A percentile compares a stretch with the other conserved stretches of the same genome.
phyloP scores from a whole-genome alignment of 2,797 vertebrate species.

The Ispidina lecontei region DNA sequence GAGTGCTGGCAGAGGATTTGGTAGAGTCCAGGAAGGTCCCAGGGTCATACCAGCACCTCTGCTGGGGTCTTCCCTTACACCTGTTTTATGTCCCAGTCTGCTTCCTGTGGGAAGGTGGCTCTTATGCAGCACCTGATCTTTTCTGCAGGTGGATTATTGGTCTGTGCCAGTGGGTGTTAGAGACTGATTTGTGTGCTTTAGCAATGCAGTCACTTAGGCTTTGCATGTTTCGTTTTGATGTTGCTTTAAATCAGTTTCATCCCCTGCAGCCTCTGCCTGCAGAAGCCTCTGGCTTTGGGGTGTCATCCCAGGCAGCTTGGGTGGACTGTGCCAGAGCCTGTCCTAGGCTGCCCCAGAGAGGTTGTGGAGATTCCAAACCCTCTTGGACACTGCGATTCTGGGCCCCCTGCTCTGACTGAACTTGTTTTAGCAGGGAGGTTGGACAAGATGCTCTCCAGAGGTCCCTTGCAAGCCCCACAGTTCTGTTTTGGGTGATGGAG shows the following conservation, averaged over 20 bases:
- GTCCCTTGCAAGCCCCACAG: neutral
- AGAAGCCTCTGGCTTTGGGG: neutral
- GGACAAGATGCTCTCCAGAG: neutral
- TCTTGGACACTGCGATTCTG: neutral
- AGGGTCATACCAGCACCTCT: rapidly evolving
- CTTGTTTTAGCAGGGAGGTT: neutral
- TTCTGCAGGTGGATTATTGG: neutral
- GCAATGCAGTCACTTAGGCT: neutral
- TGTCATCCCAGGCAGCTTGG: neutral
- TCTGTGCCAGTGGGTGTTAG: neutral
- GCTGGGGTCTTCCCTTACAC: rapidly evolving
- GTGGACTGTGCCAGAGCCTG: neutral
- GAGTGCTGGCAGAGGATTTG: neutral
- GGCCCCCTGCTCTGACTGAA: neutral
- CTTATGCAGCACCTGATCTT: neutral
- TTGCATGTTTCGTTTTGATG: neutral
- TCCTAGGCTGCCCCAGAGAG: neutral
- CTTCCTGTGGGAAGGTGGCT: neutral
- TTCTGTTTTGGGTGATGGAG: neutral
- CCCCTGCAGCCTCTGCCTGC: neutral
- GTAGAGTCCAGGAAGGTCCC: neutral
- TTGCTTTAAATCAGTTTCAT: neutral
- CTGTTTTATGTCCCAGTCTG: rapidly evolving
- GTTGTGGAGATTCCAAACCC: neutral
- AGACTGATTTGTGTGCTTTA: neutral